Evolutionary conservation across 2,797 vertebrate genomes (phyloP).

Genomic region (Pipistrellus pygmaeus): DNA sequence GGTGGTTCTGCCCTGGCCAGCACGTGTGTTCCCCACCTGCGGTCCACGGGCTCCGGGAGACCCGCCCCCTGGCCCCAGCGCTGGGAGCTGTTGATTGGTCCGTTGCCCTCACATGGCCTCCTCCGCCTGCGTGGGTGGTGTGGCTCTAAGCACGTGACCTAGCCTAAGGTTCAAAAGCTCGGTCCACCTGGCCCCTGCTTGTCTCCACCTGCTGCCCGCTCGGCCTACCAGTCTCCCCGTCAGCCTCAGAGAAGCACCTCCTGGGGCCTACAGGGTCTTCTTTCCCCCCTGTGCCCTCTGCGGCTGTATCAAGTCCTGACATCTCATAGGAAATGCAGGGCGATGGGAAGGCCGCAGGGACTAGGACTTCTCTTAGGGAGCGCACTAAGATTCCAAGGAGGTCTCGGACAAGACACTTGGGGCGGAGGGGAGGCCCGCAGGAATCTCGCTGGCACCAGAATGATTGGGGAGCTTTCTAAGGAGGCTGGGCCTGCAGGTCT

Average conservation of each 20-base stretch:
- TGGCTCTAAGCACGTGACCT: neutral
- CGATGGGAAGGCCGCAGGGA: accelerated
- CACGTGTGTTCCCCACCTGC: neutral
- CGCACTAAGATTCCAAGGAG: neutral
- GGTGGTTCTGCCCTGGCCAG: neutral
- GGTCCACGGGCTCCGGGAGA: neutral
- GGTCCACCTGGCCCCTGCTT: neutral
- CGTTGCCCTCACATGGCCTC: neutral
- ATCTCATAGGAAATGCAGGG: too few relatives aligned
- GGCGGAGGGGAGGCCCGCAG: neutral
- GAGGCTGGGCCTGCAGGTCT: neutral
- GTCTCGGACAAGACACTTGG: neutral
- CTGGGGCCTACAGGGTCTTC: neutral
- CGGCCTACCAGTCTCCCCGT: too few relatives aligned
- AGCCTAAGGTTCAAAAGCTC: neutral
- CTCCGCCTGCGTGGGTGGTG: neutral
- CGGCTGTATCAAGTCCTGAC: neutral
- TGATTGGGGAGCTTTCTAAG: neutral
- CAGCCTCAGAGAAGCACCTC: neutral
- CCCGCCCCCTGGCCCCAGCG: neutral
- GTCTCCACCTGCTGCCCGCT: neutral
- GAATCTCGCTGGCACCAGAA: neutral
- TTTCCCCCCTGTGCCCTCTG: neutral
- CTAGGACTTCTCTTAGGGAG: neutral
- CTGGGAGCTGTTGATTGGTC: neutral